Conservation (phyloP, 1,140 invertebrate genomes). For the Bicyclus anynana region DNA sequence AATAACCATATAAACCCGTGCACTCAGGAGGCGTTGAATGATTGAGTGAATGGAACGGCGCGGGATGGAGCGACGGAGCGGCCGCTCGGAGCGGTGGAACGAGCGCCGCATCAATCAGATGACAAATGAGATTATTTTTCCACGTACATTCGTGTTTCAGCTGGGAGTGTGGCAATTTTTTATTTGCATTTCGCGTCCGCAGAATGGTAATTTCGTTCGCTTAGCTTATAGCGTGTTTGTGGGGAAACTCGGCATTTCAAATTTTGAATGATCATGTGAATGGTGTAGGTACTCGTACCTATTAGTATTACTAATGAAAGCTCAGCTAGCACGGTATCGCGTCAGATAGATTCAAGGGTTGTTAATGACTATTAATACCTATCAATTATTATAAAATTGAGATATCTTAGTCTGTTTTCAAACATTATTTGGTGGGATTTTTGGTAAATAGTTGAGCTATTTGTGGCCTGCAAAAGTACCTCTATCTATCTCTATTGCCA, state of each 20-base stretch:
- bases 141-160: background rate
- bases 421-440: too few relatives aligned
- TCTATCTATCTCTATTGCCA: too few relatives aligned
- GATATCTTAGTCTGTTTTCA: too few relatives aligned
- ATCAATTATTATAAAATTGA: too few relatives aligned
- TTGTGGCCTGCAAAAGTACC: too few relatives aligned
- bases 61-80: background rate
- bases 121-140: constrained; percentile 15
- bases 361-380: too few relatives aligned
- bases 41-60: constrained; percentile 5
- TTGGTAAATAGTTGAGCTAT: too few relatives aligned
- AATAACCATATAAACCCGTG: constrained; percentile 8
- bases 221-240: background rate
- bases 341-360: too few relatives aligned
- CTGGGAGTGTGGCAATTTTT: background rate
- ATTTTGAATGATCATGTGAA: too few relatives aligned
- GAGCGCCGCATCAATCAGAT: constrained; percentile 14
- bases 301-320: too few relatives aligned
- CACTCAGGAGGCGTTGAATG: constrained; percentile 7
- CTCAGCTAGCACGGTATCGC: too few relatives aligned
- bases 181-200: background rate
- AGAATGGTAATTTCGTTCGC: background rate
- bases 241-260: background rate
- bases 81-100: constrained; percentile 3
- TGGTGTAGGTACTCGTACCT: too few relatives aligned